Evolutionary conservation across 2,888 invertebrate species (phyloP), one percentile per base, ranked within the genome.

Genomic region (Itoplectis maculator): DNA sequence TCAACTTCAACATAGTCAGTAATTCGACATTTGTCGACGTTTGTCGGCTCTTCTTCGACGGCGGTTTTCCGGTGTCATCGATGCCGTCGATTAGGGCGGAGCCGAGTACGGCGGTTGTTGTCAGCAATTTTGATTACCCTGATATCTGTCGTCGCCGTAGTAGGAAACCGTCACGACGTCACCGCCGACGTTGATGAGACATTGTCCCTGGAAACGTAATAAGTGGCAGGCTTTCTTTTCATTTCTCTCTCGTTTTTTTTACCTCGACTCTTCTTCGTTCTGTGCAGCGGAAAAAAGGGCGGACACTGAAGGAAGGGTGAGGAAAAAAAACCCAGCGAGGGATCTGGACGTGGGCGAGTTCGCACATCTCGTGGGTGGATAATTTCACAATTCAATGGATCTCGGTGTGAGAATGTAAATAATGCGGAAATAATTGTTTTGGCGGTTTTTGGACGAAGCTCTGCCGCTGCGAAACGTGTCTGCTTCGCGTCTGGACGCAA

Each of bases 161-260:
- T 97, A 97, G 11, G 96, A 95, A 13, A 97, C 96, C 87, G 95
- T 95, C 2, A 98, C 98, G 2, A 97, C 98, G 93, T 99, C 99
- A 0, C 99, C 99, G 61, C 98, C 98, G 13, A 99, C 97, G 87
- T 98, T 98, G 84, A 99, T 96, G 83, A 99, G 94, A 94, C 98
- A 99, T 93, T 99, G 99, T 78, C 98, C 98, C 98, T 99, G 95
- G 49, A 95, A 95, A 86, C 45, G 47, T 70, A 75, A 83, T 49
- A 37, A 29, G 29, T 47, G 56, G 9, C 45, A 42, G 54, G 13
- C 23, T 75, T 66, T 65, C 15, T 45, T 70, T 63, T 63, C 20
- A 47, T 9, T 29, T 40, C 49, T 61, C 9, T n/a, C 29, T 29
- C 29, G 3, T 15, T 63, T n/a, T n/a, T n/a, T n/a, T n/a, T n/a